These are phyloP conservation scores for Drosophila saltans DNA, from an alignment of 1,140 invertebrate genomes.

Conservation along the genomic window DNA sequence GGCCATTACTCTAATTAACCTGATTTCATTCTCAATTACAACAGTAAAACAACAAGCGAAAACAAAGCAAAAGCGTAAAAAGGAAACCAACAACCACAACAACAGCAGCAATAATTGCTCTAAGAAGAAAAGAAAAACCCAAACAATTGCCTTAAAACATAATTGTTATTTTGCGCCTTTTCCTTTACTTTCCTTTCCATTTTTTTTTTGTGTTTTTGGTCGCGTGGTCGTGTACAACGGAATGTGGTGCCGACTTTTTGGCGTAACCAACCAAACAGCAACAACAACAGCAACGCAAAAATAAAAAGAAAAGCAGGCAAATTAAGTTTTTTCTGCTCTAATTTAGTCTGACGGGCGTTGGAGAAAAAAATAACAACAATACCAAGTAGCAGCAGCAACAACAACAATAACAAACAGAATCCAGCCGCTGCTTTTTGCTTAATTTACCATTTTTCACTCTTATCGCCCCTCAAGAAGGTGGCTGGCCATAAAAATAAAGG, in stretches of 20 bases:
- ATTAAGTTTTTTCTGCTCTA: conserved; percentile 79
- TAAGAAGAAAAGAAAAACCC: conserved; percentile 64
- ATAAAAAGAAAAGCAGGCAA: conserved; percentile 54
- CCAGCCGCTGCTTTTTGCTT: conserved; percentile 65
- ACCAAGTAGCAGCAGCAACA: conserved; percentile 16
- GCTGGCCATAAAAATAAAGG: conserved; percentile 71
- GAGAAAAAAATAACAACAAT: conserved; percentile 19
- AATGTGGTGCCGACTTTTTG: conserved; percentile 62
- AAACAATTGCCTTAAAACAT: conserved; percentile 82
- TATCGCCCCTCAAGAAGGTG: conserved; percentile 59
- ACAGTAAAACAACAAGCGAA: conserved; percentile 39
- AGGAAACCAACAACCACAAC: conserved; percentile 36
- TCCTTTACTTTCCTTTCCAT: conserved; percentile 63
- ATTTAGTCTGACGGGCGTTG: conserved; percentile 75
- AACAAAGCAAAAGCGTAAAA: conserved; percentile 48
- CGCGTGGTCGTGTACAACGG: conserved; percentile 24
- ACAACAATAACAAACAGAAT: conserved; percentile 59
- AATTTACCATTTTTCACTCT: conserved; percentile 82
- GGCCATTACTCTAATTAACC: conserved; percentile 81
- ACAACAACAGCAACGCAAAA: neutral
- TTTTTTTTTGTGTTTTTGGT: conserved; percentile 51
- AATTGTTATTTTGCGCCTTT: conserved; percentile 78
- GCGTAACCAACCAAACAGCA: conserved; percentile 43
- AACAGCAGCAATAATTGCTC: conserved; percentile 54
- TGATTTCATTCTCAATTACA: conserved; percentile 82